Evolutionary conservation across 2,888 invertebrate species (phyloP).

Genomic region (Drosophila ochracea): DNA sequence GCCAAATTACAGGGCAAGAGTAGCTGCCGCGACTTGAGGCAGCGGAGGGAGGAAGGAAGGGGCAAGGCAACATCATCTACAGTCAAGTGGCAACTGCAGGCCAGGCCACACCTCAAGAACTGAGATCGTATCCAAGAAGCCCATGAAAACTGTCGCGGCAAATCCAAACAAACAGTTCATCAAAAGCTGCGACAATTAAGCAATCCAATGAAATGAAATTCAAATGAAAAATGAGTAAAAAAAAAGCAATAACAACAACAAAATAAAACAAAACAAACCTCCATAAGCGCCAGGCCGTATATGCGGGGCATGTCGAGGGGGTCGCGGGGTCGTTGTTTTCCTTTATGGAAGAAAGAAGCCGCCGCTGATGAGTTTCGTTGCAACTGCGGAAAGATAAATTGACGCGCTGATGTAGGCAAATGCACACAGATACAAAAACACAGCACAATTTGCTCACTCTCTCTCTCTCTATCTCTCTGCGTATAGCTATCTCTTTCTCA

Average conservation of each 20-base stretch:
- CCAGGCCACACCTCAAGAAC: slow-evolving; percentile 50
- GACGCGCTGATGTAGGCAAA: slow-evolving; percentile 79
- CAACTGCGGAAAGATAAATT: slow-evolving; percentile 83
- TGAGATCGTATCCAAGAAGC: slow-evolving; percentile 22
- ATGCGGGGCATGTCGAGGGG: slow-evolving; percentile 4
- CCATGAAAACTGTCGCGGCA: slow-evolving; percentile 77
- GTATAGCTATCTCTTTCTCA: slow-evolving; percentile 19
- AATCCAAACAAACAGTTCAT: slow-evolving; percentile 81
- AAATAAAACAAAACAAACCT: slow-evolving; percentile 7
- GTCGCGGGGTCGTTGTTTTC: slow-evolving; percentile 24
- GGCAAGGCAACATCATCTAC: slow-evolving; percentile 3
- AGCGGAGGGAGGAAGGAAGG: too few relatives aligned
- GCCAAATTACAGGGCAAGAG: slow-evolving; percentile 64
- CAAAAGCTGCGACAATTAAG: slow-evolving; percentile 80
- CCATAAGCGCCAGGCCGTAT: slow-evolving; percentile 63
- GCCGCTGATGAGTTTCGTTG: slow-evolving; percentile 76
- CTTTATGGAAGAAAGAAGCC: slow-evolving; percentile 77
- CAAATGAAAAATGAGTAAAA: slow-evolving; percentile 68
- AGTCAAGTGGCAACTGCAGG: slow-evolving; percentile 18
- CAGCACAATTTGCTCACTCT: slow-evolving; percentile 1
- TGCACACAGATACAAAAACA: slow-evolving; percentile 71
- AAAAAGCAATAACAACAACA: neutral
- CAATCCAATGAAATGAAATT: slow-evolving; percentile 66
- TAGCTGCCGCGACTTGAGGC: slow-evolving; percentile 15
- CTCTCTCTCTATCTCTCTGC: slow-evolving; percentile 13